Percentiles rank a stretch among this genome's conserved stretches.
Evolutionary conservation across 2,797 vertebrate genomes (phyloP).

Genomic region (Sparus aurata): DNA sequence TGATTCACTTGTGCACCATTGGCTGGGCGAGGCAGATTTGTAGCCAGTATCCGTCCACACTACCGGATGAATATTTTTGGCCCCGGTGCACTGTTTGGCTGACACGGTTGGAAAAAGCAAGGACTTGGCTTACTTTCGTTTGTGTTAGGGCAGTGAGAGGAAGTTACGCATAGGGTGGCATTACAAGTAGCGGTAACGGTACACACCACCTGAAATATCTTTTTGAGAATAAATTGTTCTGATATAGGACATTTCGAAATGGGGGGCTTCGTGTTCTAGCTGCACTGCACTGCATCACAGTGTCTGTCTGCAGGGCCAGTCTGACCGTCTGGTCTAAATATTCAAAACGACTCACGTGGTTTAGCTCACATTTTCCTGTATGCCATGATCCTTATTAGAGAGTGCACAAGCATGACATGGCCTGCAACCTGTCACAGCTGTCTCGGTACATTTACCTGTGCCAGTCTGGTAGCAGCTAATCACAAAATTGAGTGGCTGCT

Average conservation of each 20-base stretch:
- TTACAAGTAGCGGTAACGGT: neutral
- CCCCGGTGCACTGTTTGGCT: slow-evolving; percentile 30
- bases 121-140: slow-evolving; percentile 35
- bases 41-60: slow-evolving; percentile 36
- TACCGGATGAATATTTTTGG: slow-evolving; percentile 46
- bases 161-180: slow-evolving; percentile 11
- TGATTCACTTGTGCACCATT: slow-evolving; percentile 65
- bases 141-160: slow-evolving; percentile 12
- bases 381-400: slow-evolving; percentile 36
- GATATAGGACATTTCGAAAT: neutral
- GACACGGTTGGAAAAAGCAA: slow-evolving; percentile 34
- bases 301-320: slow-evolving; percentile 41
- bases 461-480: slow-evolving; percentile 20
- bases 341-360: slow-evolving; percentile 22
- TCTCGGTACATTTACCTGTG: slow-evolving; percentile 20
- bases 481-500: slow-evolving; percentile 20
- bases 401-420: neutral
- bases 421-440: slow-evolving; percentile 26
- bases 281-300: slow-evolving; percentile 5
- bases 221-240: slow-evolving; percentile 14
- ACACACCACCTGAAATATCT: neutral
- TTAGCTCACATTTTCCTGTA: neutral
- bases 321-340: slow-evolving; percentile 27
- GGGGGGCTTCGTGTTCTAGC: neutral
- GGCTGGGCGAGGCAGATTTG: slow-evolving; percentile 51